A percentile compares a stretch with the other conserved stretches of the same genome.
Evolutionary conservation across 2,113 vertebrate genomes (phyloP).

Genomic region (Notarius lentiginosus): DNA sequence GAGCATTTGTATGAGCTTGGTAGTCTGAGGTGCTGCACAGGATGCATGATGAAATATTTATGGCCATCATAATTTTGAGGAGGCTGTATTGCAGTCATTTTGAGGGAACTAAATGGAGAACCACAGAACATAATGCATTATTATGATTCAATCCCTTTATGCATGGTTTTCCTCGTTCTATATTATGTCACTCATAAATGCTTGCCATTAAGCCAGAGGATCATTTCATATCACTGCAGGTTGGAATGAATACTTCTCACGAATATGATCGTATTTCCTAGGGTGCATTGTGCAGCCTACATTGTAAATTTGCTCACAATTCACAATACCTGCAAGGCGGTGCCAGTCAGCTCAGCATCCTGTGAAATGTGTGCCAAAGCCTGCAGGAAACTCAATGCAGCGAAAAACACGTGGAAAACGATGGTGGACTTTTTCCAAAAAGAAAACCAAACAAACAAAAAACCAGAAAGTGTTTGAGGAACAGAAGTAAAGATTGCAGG

Average conservation of each 20-base stretch:
- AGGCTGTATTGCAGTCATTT: slow-evolving; percentile 53
- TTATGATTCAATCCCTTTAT: slow-evolving; percentile 48
- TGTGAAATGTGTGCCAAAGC: slow-evolving; percentile 31
- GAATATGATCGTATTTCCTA: slow-evolving; percentile 23
- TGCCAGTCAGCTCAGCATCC: slow-evolving; percentile 33
- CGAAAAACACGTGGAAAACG: slow-evolving; percentile 7
- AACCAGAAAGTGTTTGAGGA: slow-evolving; percentile 3
- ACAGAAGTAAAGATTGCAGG: slow-evolving; percentile 38
- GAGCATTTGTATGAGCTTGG: slow-evolving; percentile 35
- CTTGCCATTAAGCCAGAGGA: slow-evolving; percentile 43
- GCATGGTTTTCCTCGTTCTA: slow-evolving; percentile 39
- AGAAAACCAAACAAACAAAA: slow-evolving; percentile 18
- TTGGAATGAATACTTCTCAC: slow-evolving; percentile 47
- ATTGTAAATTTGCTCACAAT: slow-evolving; percentile 49
- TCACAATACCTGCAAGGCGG: slow-evolving; percentile 46
- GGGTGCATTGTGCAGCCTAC: slow-evolving; percentile 28
- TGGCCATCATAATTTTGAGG: slow-evolving; percentile 43
- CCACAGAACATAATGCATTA: slow-evolving; percentile 54
- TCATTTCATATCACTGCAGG: slow-evolving; percentile 46
- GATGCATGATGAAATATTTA: slow-evolving; percentile 55
- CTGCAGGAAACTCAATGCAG: slow-evolving; percentile 32
- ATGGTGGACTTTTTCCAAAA: slow-evolving; percentile 37
- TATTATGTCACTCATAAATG: slow-evolving; percentile 49
- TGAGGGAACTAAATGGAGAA: slow-evolving; percentile 53
- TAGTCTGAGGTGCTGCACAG: slow-evolving; percentile 37